These are phyloP conservation scores for Neodiprion lecontei DNA, from an alignment of 1,140 invertebrate species.

Conservation along the genomic window DNA sequence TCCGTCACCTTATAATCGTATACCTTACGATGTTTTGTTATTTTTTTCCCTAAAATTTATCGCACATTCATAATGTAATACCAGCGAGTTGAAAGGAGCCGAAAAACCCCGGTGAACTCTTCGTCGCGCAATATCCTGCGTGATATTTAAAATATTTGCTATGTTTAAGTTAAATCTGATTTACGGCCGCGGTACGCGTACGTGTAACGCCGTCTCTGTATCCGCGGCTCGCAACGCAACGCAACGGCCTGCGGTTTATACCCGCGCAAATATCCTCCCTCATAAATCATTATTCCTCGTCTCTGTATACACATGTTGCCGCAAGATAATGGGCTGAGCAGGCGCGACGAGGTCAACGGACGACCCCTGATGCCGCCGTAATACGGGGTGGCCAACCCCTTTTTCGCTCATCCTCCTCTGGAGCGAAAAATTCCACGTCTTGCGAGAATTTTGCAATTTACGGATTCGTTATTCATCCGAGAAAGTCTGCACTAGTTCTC, in stretches of 20 bases:
- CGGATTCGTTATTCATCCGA: no score
- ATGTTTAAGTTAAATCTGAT: conserved; percentile 41
- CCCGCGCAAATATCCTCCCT: conserved; percentile 21
- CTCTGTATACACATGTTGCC: conserved; percentile 29
- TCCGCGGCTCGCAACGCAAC: neutral
- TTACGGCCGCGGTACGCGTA: conserved; percentile 20
- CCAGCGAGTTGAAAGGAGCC: neutral
- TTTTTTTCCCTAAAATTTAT: neutral
- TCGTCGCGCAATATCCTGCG: neutral
- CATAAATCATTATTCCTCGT: conserved; percentile 40
- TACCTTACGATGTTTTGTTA: neutral
- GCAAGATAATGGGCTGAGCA: conserved; percentile 39
- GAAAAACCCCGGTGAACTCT: neutral
- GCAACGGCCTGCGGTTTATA: conserved; percentile 16
- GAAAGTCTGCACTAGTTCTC: no score
- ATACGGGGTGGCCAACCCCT: conserved; percentile 27
- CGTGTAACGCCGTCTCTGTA: neutral
- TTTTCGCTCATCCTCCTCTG: conserved; percentile 8
- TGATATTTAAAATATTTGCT: conserved; percentile 31
- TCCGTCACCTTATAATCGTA: no score
- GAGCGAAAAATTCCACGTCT: no score
- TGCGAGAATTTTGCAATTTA: no score
- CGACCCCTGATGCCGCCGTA: conserved; percentile 36
- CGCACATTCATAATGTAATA: neutral
- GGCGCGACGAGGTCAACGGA: conserved; percentile 42